Percentiles rank a stretch among this genome's conserved stretches.
These are phyloP conservation scores for Zoanthus solanderi DNA, from an alignment of 92 coral and sea anemone genomes.

Conservation along the genomic window DNA sequence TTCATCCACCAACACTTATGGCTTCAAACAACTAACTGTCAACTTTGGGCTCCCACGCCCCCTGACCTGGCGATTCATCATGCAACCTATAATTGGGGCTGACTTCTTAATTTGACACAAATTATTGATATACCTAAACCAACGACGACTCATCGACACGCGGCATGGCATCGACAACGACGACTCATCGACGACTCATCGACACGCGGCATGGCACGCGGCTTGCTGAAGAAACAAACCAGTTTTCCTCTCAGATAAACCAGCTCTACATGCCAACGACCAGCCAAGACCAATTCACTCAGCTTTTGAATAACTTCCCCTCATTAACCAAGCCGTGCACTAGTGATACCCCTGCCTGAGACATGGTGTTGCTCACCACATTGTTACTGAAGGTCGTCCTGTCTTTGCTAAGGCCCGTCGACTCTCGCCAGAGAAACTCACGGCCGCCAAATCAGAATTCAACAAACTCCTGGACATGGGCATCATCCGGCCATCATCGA, in stretches of 20 bases:
- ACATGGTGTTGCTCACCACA: conserved; percentile 31
- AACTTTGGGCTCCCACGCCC: too few relatives aligned
- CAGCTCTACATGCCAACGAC: background rate
- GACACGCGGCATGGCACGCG: conserved; percentile 52
- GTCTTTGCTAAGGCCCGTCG: conserved; percentile 53
- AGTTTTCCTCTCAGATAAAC: conserved; percentile 3
- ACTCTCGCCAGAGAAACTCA: background rate
- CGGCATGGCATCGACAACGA: too few relatives aligned
- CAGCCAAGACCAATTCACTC: conserved; percentile 12
- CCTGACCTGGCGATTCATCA: too few relatives aligned
- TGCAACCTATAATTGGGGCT: too few relatives aligned
- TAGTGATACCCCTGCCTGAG: conserved; percentile 14
- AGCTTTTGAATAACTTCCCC: conserved; percentile 38
- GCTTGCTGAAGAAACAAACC: conserved; percentile 1
- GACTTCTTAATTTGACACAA: too few relatives aligned
- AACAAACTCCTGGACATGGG: conserved; percentile 51
- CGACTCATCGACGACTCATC: conserved; percentile 34
- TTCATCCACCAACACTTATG: too few relatives aligned
- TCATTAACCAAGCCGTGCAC: conserved; percentile 51
- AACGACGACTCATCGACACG: too few relatives aligned
- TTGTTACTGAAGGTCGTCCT: conserved; percentile 45
- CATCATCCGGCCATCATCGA: conserved; percentile 49
- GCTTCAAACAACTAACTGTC: too few relatives aligned
- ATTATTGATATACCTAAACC: too few relatives aligned
- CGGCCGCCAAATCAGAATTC: conserved; percentile 51